phyloP scores from a whole-genome alignment of 1,140 invertebrate genomes.

The Atta texana region DNA sequence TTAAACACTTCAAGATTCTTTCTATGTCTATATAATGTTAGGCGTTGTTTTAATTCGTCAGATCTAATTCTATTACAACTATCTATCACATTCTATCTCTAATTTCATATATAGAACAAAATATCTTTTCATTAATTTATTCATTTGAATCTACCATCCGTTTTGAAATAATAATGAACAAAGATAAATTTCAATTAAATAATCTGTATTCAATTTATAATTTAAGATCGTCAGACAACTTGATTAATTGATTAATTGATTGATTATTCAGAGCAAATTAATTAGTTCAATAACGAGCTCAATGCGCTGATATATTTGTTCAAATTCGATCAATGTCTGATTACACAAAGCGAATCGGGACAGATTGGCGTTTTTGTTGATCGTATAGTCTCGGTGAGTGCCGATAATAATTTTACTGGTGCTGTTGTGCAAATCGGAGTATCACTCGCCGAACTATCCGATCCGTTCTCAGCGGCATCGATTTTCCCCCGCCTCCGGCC shows the following conservation, averaged over 20 bases:
- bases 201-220: neutral
- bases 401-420: constrained; percentile 74
- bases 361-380: constrained; percentile 39
- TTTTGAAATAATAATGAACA: neutral
- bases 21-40: too few relatives aligned
- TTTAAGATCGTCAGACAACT: neutral
- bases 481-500: constrained; percentile 36
- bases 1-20: too few relatives aligned
- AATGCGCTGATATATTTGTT: constrained; percentile 12
- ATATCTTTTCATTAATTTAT: too few relatives aligned
- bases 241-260: neutral
- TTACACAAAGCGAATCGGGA: constrained; percentile 48
- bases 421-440: constrained; percentile 69
- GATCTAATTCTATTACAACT: too few relatives aligned
- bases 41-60: too few relatives aligned
- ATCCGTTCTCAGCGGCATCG: constrained; percentile 63
- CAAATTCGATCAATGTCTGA: constrained; percentile 58
- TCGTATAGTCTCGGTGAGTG: constrained; percentile 53
- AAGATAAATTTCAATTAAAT: neutral
- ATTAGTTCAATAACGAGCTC: neutral
- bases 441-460: constrained; percentile 61
- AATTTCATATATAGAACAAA: too few relatives aligned
- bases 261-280: neutral
- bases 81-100: too few relatives aligned
- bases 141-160: neutral